Evolutionary conservation across 2,113 vertebrate species (phyloP), one percentile per base, ranked within the genome.

Genomic region (Xenopus borealis): DNA sequence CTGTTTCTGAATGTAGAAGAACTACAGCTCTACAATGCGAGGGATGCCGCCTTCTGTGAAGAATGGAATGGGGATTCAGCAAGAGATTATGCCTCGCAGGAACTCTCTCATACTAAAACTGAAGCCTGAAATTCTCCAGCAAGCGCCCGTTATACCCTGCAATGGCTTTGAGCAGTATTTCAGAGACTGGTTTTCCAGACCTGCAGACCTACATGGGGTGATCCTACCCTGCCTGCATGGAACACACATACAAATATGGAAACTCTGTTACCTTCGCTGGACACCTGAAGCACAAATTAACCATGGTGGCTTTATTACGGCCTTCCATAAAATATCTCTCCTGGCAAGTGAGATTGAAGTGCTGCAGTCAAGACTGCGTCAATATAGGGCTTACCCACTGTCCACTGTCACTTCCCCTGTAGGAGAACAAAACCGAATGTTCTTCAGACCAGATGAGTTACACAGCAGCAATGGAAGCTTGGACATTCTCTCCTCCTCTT

Each of bases 211-310:
- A 76, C 95, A 96, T 0, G 92, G 94, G 0, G 33, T 92, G 0
- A 84, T 98, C 10, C 86, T 99, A 27, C 97, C 97, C 0, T 86
- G 80, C 0, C 75, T 94, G 55, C 88, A 93, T 0, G 91, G 92
- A 12, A 89, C 92, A 0, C 93, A 95, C 70, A 71, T 98, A 19
- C 91, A 92, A 64, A 86, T 98, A n/a, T 99, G 97, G 97, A 96
- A 94, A 82, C 93, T 98, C 1, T 95, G 92, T 85, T 99, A 98
- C 82, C 90, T 98, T 63, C 97, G 97, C 81, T 99, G 97, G 97
- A 92, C 98, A 18, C 95, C 97, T 0, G 97, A 99, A 84, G 91
- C 92, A 4, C 95, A 95, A 88, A 98, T 99, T 78, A 80, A 80
- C 33, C 86, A 84, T 0, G 97, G 96, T 0, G 96, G 97, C 71